Evolutionary conservation across 2,888 invertebrate species (phyloP).

Genomic region (Leistus spinibarbis): DNA sequence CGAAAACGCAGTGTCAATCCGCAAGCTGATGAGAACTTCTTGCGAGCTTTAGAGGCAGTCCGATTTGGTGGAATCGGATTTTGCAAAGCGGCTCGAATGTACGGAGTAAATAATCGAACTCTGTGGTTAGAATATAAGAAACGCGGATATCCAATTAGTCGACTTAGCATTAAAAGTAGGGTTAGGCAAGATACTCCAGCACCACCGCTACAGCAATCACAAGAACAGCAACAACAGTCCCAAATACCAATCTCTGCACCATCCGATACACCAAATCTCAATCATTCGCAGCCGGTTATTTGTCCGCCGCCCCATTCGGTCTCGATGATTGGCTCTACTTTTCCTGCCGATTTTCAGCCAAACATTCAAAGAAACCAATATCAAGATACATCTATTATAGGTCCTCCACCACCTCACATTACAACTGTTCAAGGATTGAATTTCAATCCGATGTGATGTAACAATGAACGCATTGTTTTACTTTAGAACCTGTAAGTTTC

Average conservation of each 20-base stretch:
- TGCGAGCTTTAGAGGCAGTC: constrained; percentile 80
- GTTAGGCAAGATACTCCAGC: constrained; percentile 66
- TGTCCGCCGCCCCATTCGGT: constrained; percentile 70
- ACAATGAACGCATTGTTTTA: not conserved
- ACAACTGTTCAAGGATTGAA: constrained; percentile 73
- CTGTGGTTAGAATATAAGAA: constrained; percentile 86
- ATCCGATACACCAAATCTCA: not conserved
- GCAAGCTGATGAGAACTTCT: constrained; percentile 83
- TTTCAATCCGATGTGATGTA: constrained; percentile 74
- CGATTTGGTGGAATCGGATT: constrained; percentile 84
- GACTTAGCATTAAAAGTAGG: constrained; percentile 78
- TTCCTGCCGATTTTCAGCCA: constrained; percentile 70
- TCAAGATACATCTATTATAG: constrained; percentile 49
- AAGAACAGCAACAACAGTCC: not conserved
- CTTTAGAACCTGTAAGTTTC: not conserved
- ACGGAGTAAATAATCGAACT: constrained; percentile 84
- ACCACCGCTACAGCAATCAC: not conserved
- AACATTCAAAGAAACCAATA: constrained; percentile 61
- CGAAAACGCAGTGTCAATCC: constrained; percentile 79
- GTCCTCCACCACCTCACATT: constrained; percentile 64
- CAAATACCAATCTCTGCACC: not conserved
- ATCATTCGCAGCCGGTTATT: constrained; percentile 56
- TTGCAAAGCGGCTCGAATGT: constrained; percentile 83
- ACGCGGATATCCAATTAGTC: constrained; percentile 80
- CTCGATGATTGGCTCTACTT: constrained; percentile 66